These are phyloP conservation scores for Silurus asotus DNA, from an alignment of 2,113 vertebrate genomes.

Conservation along the genomic window DNA sequence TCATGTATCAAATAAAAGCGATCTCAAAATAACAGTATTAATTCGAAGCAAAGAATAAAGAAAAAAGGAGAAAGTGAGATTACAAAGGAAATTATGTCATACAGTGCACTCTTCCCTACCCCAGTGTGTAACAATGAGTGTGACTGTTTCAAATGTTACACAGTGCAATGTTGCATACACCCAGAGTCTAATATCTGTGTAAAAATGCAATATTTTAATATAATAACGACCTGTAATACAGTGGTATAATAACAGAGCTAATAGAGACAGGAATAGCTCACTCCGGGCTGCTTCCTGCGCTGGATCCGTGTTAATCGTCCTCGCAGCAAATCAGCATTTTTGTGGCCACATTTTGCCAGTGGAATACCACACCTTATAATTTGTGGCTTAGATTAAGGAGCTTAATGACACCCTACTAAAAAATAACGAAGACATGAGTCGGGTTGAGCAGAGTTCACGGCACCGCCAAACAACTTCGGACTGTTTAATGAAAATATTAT, in stretches of 20 bases:
- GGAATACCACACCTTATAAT: conserved; percentile 60
- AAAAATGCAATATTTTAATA: not conserved
- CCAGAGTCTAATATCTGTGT: not conserved
- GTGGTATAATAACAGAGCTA: not conserved
- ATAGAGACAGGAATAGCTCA: not conserved
- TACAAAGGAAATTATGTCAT: not conserved
- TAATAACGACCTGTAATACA: not conserved
- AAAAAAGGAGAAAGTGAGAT: not conserved
- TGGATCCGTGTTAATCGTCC: not conserved
- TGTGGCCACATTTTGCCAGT: conserved; percentile 44
- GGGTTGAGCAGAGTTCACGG: conserved; percentile 28
- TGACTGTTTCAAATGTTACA: not conserved
- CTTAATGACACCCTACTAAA: conserved; percentile 54
- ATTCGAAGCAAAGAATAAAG: not conserved
- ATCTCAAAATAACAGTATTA: not conserved
- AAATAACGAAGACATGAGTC: conserved; percentile 46
- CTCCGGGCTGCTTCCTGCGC: not conserved
- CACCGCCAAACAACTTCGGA: conserved; percentile 25
- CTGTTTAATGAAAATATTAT: conserved; percentile 21
- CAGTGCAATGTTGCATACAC: not conserved
- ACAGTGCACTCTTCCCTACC: not conserved
- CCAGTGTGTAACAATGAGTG: too few relatives aligned
- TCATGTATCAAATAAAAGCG: not conserved
- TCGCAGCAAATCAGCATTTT: not conserved
- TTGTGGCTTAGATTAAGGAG: conserved; percentile 54